Conservation (phyloP, 2,113 vertebrate genomes). For the Sciurus niger region DNA sequence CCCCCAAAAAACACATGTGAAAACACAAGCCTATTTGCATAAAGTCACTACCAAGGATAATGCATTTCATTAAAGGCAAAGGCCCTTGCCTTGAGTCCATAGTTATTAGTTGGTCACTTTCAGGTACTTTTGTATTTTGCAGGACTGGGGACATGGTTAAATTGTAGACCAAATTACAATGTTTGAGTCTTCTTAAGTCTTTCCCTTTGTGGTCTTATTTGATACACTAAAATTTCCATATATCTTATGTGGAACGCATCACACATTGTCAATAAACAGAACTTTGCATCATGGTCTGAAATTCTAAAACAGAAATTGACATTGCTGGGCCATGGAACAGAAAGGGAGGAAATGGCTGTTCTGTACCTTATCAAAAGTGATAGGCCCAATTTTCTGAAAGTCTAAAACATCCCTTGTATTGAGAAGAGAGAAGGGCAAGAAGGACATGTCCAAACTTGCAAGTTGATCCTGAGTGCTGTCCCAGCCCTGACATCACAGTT, state of each 20-base stretch:
- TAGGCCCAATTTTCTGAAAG: conserved; percentile 2
- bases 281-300: conserved; percentile 27
- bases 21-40: not conserved
- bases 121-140: not conserved
- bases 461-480: not conserved
- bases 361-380: not conserved
- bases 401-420: not conserved
- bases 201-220: conserved; percentile 1
- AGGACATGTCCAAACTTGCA: not conserved
- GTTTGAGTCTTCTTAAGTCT: not conserved
- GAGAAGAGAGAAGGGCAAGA: not conserved
- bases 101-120: not conserved
- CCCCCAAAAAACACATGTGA: not conserved
- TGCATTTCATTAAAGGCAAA: not conserved
- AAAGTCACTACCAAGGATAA: not conserved
- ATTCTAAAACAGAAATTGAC: conserved; percentile 29
- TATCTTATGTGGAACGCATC: not conserved
- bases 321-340: not conserved
- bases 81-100: not conserved
- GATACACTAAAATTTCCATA: conserved; percentile 21
- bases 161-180: not conserved
- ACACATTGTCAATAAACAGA: not conserved
- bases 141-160: not conserved
- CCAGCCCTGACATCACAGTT: not conserved
- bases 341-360: not conserved